Evolutionary conservation across 2,797 vertebrate species (phyloP).

Genomic region (Podargus strigoides): DNA sequence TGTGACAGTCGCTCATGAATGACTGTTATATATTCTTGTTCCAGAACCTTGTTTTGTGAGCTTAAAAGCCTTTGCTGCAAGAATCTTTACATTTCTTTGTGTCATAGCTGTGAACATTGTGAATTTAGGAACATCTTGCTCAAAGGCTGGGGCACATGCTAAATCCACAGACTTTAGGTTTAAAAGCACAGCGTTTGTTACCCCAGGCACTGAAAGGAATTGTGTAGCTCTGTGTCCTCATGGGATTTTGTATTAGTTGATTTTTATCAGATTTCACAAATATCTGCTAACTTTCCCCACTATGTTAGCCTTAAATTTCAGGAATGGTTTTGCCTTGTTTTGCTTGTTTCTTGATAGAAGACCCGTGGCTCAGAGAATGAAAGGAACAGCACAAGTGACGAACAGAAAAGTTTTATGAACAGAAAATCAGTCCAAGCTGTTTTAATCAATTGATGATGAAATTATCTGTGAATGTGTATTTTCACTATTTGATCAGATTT

Average conservation of each 20-base stretch:
- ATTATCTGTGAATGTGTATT: background rate
- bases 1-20: background rate
- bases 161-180: background rate
- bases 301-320: background rate
- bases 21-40: background rate
- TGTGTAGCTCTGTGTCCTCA: background rate
- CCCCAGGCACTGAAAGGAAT: background rate
- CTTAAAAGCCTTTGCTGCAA: slow-evolving; percentile 40
- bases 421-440: background rate
- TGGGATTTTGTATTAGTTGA: background rate
- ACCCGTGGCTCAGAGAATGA: background rate
- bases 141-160: background rate
- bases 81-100: slow-evolving; percentile 13
- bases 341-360: background rate
- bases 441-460: slow-evolving; percentile 12
- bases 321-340: background rate
- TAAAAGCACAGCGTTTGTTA: background rate
- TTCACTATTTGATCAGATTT: slow-evolving; percentile 5
- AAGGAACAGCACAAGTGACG: background rate
- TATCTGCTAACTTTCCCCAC: background rate
- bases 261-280: slow-evolving; percentile 4
- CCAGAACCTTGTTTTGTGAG: background rate
- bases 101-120: background rate
- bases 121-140: slow-evolving; percentile 37
- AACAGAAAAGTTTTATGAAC: background rate